Evolutionary conservation across 64 coral and sea anemone genomes (phyloP), one percentile per base, ranked within the genome.

Genomic region (Montipora efflorescens): DNA sequence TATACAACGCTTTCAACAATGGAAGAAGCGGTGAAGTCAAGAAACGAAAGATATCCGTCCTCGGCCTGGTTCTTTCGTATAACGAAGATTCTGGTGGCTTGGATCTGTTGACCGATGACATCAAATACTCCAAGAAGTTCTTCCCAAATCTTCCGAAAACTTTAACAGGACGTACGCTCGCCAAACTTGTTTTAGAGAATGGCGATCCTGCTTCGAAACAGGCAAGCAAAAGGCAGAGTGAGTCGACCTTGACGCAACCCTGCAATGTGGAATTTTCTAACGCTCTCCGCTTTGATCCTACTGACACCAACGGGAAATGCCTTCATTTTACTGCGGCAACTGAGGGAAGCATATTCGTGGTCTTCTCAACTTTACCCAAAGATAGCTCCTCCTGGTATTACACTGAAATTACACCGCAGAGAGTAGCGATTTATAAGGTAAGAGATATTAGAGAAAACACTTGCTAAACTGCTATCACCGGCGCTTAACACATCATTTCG

Each of bases 241-340:
- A 76, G 20, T 66, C 89, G 15, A 4, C 67, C 44, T 1, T 8
- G 10, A n/a, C 51, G 28, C 25, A 66, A 16, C 86, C 70, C 4
- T 88, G 92, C 61, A 87, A 93, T 12, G 91, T 93, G 4, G 47
- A 93, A 59, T 93, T 74, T 83, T 93, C 91, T 14, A 93, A 93
- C 47, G 81, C 82, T 1, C 81, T 93, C 7, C 77, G 91, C 3
- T 88, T 93, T 59, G 91, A 93, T 84, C 83, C 91, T 0, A 67
- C 82, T 16, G 84, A 88, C 11, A 50, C 8, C 12, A 53, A 80
- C 46, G 92, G 92, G 9, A 93, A 93, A 51, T 93, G 92, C 68
- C 59, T 93, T 15, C 92, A 93, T 80, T 93, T 93, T 18, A 93
- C 92, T 8, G 92, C 84, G 4, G 49, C 84, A 15, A 80, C 83